Percentiles rank a stretch among this genome's conserved stretches.
phyloP scores from a whole-genome alignment of 2,113 vertebrate genomes.

The Elephantulus edwardii region DNA sequence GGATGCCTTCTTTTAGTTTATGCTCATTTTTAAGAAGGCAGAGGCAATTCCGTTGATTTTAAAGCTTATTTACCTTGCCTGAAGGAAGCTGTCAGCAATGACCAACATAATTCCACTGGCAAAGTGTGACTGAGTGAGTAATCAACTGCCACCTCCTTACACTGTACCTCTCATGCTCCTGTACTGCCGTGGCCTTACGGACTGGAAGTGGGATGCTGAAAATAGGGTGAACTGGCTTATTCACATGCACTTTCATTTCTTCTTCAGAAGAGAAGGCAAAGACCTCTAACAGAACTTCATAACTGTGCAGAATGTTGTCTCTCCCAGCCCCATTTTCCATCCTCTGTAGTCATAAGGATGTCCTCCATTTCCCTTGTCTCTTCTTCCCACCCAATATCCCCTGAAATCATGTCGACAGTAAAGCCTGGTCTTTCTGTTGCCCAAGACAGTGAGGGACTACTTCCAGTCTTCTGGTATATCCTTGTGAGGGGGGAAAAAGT shows the following conservation, averaged over 20 bases:
- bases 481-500: slow-evolving; percentile 13
- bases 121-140: neutral
- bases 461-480: slow-evolving; percentile 43
- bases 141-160: neutral
- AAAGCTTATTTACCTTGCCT: neutral
- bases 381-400: slow-evolving; percentile 39
- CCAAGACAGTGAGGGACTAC: neutral
- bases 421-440: slow-evolving; percentile 51
- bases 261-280: slow-evolving; percentile 49
- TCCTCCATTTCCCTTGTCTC: neutral
- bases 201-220: neutral
- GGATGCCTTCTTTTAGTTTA: neutral
- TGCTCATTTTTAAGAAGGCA: neutral
- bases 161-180: neutral
- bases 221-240: slow-evolving; percentile 39
- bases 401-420: slow-evolving; percentile 48
- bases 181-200: neutral
- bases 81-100: slow-evolving; percentile 1
- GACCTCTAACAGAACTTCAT: slow-evolving; percentile 28
- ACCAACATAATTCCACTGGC: neutral
- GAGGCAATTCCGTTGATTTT: neutral
- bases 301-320: neutral
- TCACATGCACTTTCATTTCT: slow-evolving; percentile 46
- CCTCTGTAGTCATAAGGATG: slow-evolving; percentile 16
- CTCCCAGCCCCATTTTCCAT: neutral